Base-by-base conservation (phyloP, 2,888 invertebrate genomes). In the Clunio marinus region DNA sequence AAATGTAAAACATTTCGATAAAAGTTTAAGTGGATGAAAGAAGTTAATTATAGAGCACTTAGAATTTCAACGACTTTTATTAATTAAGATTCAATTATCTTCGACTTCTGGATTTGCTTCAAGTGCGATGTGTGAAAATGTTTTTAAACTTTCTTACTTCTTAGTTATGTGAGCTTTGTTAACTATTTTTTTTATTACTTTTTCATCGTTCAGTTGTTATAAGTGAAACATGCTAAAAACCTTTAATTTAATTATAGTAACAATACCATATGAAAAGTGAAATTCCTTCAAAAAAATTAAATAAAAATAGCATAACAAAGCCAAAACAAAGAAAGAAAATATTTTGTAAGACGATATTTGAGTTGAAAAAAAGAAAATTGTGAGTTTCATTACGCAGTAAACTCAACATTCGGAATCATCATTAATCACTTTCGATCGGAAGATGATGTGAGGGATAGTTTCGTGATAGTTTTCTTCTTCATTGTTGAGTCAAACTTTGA, bases 211-310 rank as follows among this genome's bases (percentile, higher is more conserved):
- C 51, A 51, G 22, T 22, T 22, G 51, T 13, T 8, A 13, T 22
- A 22, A 51, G 51, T 22, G 51, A 51, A 51, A 51, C 51, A 51
- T 51, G 22, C n/a, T 51, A 51, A 51, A 51, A n/a, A n/a, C n/a
- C n/a, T n/a, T n/a, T n/a, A n/a, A n/a, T n/a, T n/a, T 32, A 51
- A 51, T 22, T 51, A 20, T 51, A 17, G 22, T 51, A n/a, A n/a
- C n/a, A n/a, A 51, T 20, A 41, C 41, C 13, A 51, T 51, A 22
- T 22, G 51, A 51, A 51, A 51, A 51, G 51, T 51, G 51, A 51
- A 51, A 51, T 13, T 17, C n/a, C 22, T 22, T 22, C n/a, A 13
- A 13, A 15, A 41, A 10, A n/a, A n/a, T n/a, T n/a, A n/a, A n/a
- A n/a, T n/a, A n/a, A n/a, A n/a, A n/a, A n/a, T n/a, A n/a, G n/a